phyloP scores from a whole-genome alignment of 2,888 invertebrate species.

The Lepetodrilus schrolli region DNA sequence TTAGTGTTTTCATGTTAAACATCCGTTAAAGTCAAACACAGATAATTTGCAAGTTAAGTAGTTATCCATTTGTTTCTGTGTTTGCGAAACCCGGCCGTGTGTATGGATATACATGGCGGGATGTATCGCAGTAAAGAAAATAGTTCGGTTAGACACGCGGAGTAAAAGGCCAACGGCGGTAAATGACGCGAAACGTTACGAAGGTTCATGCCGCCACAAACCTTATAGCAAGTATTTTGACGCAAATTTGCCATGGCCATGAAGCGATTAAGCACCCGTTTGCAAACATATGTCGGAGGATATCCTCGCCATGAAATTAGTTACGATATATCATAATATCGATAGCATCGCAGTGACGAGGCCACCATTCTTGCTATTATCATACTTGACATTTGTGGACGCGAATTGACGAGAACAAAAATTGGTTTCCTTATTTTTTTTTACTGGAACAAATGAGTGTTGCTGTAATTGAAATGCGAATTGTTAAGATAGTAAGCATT shows the following conservation, averaged over 20 bases:
- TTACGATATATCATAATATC: constrained; percentile 13
- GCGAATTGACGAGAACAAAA: background rate
- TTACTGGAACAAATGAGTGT: background rate
- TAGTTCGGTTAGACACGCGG: background rate
- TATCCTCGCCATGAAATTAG: constrained; percentile 14
- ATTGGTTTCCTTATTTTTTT: constrained; percentile 8
- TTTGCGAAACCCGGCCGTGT: background rate
- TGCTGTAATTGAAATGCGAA: background rate
- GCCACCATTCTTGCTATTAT: background rate
- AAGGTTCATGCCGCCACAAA: background rate
- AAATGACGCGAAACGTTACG: background rate
- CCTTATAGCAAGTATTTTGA: constrained; percentile 18
- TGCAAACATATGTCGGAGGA: background rate
- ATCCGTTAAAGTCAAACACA: constrained; percentile 25
- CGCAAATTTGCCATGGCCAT: constrained; percentile 20
- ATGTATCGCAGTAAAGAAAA: constrained; percentile 19
- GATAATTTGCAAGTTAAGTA: constrained; percentile 24
- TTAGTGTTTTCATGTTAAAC: constrained; percentile 27
- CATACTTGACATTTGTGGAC: background rate
- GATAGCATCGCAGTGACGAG: background rate
- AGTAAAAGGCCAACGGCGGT: background rate
- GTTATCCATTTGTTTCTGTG: constrained; percentile 24
- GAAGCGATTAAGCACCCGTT: constrained; percentile 19
- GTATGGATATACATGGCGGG: background rate
- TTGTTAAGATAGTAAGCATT: background rate